These are phyloP conservation scores for Halesus radiatus DNA, from an alignment of 1,140 invertebrate genomes.

Conservation along the genomic window DNA sequence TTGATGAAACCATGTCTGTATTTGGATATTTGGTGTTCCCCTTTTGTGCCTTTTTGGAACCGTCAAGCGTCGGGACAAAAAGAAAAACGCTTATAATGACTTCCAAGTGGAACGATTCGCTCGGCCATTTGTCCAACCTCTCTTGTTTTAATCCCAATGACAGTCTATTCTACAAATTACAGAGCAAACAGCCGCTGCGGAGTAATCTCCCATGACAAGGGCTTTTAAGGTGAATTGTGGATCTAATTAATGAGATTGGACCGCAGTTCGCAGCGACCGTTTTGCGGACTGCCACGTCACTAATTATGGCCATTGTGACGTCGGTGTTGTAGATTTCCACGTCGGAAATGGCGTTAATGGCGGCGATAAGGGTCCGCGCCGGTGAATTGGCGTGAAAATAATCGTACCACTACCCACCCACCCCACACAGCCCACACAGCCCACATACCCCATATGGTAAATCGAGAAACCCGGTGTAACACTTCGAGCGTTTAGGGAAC, in stretches of 20 bases:
- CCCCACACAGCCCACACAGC: too few species aligned
- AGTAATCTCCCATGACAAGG: background rate
- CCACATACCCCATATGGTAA: background rate
- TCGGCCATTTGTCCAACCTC: too few species aligned
- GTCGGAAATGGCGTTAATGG: conserved; percentile 28
- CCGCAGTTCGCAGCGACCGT: conserved; percentile 2
- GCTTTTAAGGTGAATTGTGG: conserved; percentile 14
- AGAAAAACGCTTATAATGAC: too few species aligned
- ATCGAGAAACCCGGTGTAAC: background rate
- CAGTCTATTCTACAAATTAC: background rate
- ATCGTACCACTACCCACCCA: background rate
- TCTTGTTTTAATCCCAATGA: background rate
- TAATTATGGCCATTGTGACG: conserved; percentile 9
- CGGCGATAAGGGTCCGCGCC: conserved; percentile 32
- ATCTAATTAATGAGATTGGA: conserved; percentile 26
- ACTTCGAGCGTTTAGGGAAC: background rate
- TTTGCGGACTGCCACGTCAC: background rate
- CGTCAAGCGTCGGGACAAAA: too few species aligned
- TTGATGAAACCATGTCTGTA: too few species aligned
- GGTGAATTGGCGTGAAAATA: conserved; percentile 11
- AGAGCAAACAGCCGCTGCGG: background rate
- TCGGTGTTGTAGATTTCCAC: conserved; percentile 12
- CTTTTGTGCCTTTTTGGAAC: too few species aligned
- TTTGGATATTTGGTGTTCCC: too few species aligned
- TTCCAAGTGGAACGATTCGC: too few species aligned